phyloP scores from a whole-genome alignment of 1,140 invertebrate species.

The Solen grandis region DNA sequence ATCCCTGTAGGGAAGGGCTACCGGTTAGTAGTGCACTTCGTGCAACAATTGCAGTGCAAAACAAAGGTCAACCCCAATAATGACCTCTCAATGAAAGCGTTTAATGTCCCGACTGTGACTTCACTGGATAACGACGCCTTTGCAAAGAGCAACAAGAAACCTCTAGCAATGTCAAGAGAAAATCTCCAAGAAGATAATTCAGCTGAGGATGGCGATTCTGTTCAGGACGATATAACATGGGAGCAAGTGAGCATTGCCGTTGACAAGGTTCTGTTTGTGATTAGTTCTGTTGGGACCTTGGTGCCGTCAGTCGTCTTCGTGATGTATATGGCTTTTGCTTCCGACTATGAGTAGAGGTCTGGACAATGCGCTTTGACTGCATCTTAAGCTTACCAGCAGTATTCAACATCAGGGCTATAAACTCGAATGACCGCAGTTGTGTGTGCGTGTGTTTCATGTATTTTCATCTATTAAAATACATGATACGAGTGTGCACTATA shows the following conservation, averaged over 20 bases:
- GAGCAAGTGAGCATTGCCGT: conserved; percentile 6
- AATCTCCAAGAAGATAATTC: too few relatives aligned
- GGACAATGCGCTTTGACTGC: too few relatives aligned
- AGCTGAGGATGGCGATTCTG: neutral
- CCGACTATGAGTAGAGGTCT: too few relatives aligned
- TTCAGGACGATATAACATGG: neutral
- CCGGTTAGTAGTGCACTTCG: neutral
- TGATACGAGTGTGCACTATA: too few relatives aligned
- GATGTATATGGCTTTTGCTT: neutral
- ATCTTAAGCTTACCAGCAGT: too few relatives aligned
- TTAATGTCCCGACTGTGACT: neutral
- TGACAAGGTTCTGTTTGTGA: conserved; percentile 1
- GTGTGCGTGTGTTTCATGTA: too few relatives aligned
- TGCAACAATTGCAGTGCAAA: neutral
- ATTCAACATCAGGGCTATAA: too few relatives aligned
- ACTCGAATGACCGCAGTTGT: too few relatives aligned
- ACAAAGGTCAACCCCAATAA: neutral
- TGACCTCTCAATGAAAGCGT: neutral
- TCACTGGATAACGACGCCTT: neutral
- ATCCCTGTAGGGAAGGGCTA: neutral
- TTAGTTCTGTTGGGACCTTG: neutral
- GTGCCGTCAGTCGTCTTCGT: neutral
- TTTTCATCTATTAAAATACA: too few relatives aligned
- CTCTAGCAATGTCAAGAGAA: too few relatives aligned
- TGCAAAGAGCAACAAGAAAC: neutral